Base-by-base conservation (phyloP, 2,797 vertebrate species). In the Acestrorhynchus altus region DNA sequence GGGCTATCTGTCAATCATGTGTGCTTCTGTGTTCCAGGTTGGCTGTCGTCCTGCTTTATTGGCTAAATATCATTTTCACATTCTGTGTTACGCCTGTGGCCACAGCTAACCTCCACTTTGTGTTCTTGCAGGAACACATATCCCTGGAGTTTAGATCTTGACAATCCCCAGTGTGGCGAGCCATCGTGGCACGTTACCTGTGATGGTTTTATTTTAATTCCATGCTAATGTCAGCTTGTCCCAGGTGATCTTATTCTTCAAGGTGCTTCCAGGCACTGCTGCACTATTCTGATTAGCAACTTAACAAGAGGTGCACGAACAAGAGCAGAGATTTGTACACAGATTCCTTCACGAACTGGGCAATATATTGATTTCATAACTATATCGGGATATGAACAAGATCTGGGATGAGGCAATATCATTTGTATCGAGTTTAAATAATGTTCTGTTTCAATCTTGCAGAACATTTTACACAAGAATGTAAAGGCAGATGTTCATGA, bases 41-140 rank as follows among this genome's bases (percentile, higher is more conserved):
- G 57, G 56, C 71, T 60, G 56, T 51, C 49, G 70, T 70, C 65
- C 65, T 6, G 52, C 68, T 81, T 72, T 74, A 73, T 70, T 80
- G 70, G 83, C 60, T 76, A 74, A 84, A 84, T 84, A 83, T 80
- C 77, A 84, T 76, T 81, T 80, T 65, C 64, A 46, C 44, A 47
- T 82, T 72, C 24, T 31, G 7, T 47, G 52, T 46, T 28, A 47
- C 18, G 79, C 84, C 72, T 72, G 39, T 52, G 61, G 64, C 60
- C 40, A 74, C 39, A 71, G 60, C 78, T 83, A 73, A 81, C 77
- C 83, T 83, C 40, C 8, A 74, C 59, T 56, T 68, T 65, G 22
- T 66, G 20, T 74, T 70, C 12, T 28, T 60, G 56, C 28, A 70
- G 67, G 70, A 28, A 51, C 60, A 74, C n/a, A 39, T 51, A 46